Evolutionary conservation across 2,797 vertebrate species (phyloP).

Genomic region (Mus spretus): DNA sequence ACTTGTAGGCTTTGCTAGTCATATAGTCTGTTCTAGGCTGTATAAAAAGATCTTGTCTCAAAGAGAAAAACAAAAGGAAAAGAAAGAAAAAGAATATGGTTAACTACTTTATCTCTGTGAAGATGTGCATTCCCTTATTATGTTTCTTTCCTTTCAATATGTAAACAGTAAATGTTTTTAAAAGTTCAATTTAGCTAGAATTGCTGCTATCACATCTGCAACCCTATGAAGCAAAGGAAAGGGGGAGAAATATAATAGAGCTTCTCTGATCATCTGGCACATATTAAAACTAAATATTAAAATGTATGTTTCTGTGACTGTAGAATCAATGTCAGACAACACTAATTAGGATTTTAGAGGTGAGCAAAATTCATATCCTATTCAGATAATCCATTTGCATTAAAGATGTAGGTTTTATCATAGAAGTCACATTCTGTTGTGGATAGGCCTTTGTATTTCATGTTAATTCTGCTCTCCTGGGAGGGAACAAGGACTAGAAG

Average conservation of each 20-base stretch:
- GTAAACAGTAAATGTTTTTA: constrained; percentile 46
- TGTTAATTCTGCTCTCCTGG: too few species aligned
- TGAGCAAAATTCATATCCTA: background rate
- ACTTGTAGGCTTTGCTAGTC: background rate
- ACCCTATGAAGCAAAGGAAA: background rate
- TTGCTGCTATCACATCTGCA: background rate
- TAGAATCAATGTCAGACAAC: constrained; percentile 36
- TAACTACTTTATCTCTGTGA: background rate
- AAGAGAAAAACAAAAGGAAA: background rate
- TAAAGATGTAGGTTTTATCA: constrained; percentile 30
- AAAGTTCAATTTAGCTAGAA: background rate
- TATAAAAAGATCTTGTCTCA: background rate
- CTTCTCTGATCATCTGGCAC: background rate
- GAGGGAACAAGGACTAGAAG: too few species aligned
- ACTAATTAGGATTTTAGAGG: constrained; percentile 57
- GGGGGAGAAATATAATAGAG: background rate
- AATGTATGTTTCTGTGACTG: background rate
- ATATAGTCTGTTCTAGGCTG: background rate
- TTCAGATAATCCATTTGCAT: constrained; percentile 2
- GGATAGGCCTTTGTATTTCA: too few species aligned
- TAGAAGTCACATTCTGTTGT: constrained; percentile 26
- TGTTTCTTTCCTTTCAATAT: constrained; percentile 23
- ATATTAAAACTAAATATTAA: constrained; percentile 17
- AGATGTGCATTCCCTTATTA: background rate
- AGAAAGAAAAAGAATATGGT: background rate